These are phyloP conservation scores for Epinephelus cyanopodus DNA, from an alignment of 2,113 vertebrate genomes.

Conservation along the genomic window DNA sequence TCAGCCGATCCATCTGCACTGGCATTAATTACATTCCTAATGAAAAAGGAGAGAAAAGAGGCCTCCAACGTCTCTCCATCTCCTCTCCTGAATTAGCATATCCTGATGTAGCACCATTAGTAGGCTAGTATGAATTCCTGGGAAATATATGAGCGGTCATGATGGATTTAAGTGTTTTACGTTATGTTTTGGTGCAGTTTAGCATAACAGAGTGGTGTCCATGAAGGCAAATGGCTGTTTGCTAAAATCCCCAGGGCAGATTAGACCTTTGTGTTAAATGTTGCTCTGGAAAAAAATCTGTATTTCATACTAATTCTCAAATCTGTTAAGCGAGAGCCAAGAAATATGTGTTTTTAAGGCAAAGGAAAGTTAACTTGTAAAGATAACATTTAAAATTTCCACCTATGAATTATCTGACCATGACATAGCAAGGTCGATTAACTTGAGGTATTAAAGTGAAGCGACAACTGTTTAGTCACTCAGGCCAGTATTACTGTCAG, in stretches of 20 bases:
- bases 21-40: slow-evolving; percentile 78
- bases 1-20: slow-evolving; percentile 75
- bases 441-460: not conserved
- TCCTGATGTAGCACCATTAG: slow-evolving; percentile 42
- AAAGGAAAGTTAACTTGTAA: not conserved
- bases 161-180: slow-evolving; percentile 46
- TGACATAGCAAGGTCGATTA: not conserved
- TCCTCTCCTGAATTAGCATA: slow-evolving; percentile 45
- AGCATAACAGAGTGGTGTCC: slow-evolving; percentile 23
- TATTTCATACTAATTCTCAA: not conserved
- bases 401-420: not conserved
- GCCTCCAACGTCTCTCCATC: slow-evolving; percentile 46
- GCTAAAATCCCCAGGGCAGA: slow-evolving; percentile 15
- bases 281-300: not conserved
- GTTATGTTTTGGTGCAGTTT: slow-evolving; percentile 33
- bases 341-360: not conserved
- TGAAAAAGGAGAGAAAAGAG: slow-evolving; percentile 63
- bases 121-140: slow-evolving; percentile 5
- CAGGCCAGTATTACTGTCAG: not conserved
- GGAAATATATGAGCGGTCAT: slow-evolving; percentile 17
- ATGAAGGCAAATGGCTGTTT: slow-evolving; percentile 32
- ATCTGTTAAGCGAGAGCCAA: not conserved
- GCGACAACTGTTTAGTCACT: not conserved
- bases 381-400: not conserved
- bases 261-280: slow-evolving; percentile 38